Conservation (phyloP, 2,888 invertebrate species). For the Eumacrocentrus americanus region DNA sequence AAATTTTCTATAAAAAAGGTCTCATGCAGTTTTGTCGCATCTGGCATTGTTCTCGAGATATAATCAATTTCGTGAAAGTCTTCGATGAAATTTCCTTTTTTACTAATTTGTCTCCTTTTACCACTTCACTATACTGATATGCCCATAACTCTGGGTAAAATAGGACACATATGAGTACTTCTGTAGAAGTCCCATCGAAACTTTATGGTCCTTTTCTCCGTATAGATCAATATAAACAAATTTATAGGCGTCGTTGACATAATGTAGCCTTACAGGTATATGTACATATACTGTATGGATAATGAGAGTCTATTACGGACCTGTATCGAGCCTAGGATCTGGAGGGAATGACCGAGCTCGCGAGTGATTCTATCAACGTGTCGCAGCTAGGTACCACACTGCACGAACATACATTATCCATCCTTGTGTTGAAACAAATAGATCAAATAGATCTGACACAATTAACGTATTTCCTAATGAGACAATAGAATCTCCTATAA, state of each 20-base stretch:
- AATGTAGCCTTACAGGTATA: no score
- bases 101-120: no score
- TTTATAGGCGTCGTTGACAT: not conserved
- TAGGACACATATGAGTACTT: no score
- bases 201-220: not conserved
- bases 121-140: no score
- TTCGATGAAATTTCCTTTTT: no score
- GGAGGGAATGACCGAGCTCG: conserved; percentile 43
- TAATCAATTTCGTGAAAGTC: no score
- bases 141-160: no score
- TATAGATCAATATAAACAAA: not conserved
- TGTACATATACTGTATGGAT: not conserved
- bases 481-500: not conserved
- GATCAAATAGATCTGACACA: no score
- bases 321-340: not conserved
- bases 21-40: no score
- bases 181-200: not conserved
- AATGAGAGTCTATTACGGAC: not conserved
- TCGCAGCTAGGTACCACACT: not conserved
- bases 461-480: not conserved
- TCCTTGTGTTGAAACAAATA: no score
- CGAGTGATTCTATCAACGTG: conserved; percentile 41
- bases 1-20: no score
- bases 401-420: not conserved
- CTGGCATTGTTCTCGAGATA: no score